Evolutionary conservation across 2,888 invertebrate species (phyloP).

Genomic region (Lasioglossum malachurum): DNA sequence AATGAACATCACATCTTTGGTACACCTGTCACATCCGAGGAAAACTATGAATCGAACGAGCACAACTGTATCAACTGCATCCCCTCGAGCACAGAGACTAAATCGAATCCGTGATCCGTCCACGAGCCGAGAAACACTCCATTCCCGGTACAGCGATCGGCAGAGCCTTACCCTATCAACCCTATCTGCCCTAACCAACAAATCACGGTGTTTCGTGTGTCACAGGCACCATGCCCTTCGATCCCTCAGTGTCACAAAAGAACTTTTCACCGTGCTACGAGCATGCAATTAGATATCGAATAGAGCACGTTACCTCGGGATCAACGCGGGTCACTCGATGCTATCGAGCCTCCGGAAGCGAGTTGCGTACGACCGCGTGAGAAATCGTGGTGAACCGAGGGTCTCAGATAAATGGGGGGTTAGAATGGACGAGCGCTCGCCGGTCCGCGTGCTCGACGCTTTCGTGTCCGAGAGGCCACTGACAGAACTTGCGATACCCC

Average conservation of each 20-base stretch:
- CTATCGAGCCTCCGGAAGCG: neutral
- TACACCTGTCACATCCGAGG: neutral
- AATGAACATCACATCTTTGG: neutral
- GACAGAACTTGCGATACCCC: conserved; percentile 76
- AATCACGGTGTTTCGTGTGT: conserved; percentile 3
- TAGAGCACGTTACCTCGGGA: neutral
- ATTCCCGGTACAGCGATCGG: neutral
- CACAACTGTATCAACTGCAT: neutral
- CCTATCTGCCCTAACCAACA: neutral
- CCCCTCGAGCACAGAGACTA: neutral
- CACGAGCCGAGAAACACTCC: neutral
- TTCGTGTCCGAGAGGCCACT: conserved; percentile 80
- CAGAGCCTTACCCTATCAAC: neutral
- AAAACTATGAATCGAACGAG: neutral
- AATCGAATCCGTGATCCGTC: neutral
- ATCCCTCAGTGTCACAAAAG: neutral
- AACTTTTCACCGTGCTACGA: neutral
- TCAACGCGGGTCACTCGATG: neutral
- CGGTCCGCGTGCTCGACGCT: conserved; percentile 63
- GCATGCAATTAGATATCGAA: neutral
- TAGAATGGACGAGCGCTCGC: conserved; percentile 16
- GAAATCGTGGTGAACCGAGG: conserved; percentile 22
- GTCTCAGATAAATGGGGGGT: neutral
- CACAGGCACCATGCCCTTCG: neutral
- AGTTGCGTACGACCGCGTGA: conserved; percentile 31